phyloP scores from a whole-genome alignment of 2,113 vertebrate genomes.

The Lampris megalopsis region DNA sequence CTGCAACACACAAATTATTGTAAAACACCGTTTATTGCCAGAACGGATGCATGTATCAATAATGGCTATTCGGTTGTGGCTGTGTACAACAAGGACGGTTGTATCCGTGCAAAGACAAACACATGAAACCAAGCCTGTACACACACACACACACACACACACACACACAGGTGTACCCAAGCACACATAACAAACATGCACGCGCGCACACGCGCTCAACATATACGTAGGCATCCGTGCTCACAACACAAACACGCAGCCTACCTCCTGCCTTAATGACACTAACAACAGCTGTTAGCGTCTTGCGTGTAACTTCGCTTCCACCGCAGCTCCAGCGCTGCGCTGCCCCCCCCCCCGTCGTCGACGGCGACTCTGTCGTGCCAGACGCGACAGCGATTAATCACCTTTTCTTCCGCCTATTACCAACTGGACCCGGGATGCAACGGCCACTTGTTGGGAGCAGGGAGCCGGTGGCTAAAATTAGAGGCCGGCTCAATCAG shows the following conservation, averaged over 20 bases:
- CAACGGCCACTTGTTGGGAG: constrained; percentile 43
- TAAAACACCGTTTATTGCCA: no score
- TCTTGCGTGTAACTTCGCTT: constrained; percentile 74
- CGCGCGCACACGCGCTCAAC: not conserved
- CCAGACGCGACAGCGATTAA: constrained; percentile 81
- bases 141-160: no score
- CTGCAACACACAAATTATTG: no score
- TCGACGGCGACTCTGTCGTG: constrained; percentile 42
- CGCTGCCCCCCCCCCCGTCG: constrained; percentile 23
- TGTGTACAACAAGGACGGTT: no score
- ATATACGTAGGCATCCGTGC: not conserved
- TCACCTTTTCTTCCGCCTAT: constrained; percentile 74
- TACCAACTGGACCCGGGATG: constrained; percentile 59
- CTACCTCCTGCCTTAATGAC: constrained; percentile 20
- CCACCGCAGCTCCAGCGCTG: constrained; percentile 37
- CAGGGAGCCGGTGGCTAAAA: constrained; percentile 70
- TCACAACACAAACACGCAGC: not conserved
- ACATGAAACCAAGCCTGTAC: no score
- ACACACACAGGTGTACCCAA: no score
- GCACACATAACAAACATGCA: not conserved
- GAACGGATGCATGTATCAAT: no score
- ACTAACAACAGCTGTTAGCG: constrained; percentile 68
- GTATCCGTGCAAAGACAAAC: no score
- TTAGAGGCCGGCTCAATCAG: constrained; percentile 78
- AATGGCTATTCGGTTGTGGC: no score